A percentile compares a stretch with the other conserved stretches of the same genome.
Conservation (phyloP, 1,140 invertebrate genomes). For the Periplaneta americana region DNA sequence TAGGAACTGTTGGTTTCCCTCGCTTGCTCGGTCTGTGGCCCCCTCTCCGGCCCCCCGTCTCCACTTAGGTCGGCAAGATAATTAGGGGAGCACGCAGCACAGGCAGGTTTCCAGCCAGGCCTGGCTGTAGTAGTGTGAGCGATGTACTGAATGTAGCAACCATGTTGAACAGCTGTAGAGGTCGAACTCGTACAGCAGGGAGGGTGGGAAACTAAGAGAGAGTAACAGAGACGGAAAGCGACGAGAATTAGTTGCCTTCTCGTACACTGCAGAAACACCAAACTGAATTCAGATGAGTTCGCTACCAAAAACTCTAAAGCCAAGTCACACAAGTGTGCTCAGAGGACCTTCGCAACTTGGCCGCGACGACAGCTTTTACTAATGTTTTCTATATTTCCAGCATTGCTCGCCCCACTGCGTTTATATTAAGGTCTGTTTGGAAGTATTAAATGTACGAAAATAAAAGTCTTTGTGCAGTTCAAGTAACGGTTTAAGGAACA, state of each 20-base stretch:
- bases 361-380: background rate
- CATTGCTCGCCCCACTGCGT: background rate
- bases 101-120: background rate
- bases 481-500: too few relatives aligned
- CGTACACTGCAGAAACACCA: background rate
- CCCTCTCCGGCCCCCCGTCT: background rate
- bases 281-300: background rate
- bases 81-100: conserved; percentile 20
- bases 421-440: too few relatives aligned
- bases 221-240: background rate
- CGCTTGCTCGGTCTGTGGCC: background rate
- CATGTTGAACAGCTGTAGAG: conserved; percentile 21
- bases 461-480: too few relatives aligned
- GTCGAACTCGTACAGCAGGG: conserved; percentile 5
- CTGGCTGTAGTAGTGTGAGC: background rate
- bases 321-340: too few relatives aligned
- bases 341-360: too few relatives aligned
- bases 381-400: background rate
- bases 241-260: background rate
- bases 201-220: background rate
- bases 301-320: background rate
- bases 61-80: conserved; percentile 20
- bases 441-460: too few relatives aligned
- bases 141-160: conserved; percentile 13
- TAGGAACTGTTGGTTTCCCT: background rate